Conservation (phyloP, 2,113 vertebrate species). For the Microcebus jonahi region DNA sequence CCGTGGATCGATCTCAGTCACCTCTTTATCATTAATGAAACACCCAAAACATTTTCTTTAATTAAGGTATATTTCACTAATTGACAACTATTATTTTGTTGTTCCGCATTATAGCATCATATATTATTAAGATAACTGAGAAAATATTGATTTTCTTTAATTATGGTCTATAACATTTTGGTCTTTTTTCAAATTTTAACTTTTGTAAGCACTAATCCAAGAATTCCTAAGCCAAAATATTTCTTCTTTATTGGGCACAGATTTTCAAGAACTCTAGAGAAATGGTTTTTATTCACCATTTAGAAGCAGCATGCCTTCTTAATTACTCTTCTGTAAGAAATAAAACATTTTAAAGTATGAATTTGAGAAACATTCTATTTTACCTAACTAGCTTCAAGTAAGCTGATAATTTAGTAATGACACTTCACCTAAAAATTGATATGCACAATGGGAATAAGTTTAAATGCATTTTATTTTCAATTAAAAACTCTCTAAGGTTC, state of each 20-base stretch:
- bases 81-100: slow-evolving; percentile 14
- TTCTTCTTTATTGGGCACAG: neutral
- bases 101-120: neutral
- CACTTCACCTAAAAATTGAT: neutral
- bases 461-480: neutral
- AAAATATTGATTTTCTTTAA: slow-evolving; percentile 45
- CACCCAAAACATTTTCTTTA: neutral
- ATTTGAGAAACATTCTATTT: neutral
- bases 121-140: slow-evolving; percentile 25
- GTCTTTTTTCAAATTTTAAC: slow-evolving; percentile 47
- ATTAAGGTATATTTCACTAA: neutral
- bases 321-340: slow-evolving; percentile 40
- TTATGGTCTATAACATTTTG: neutral
- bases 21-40: neutral
- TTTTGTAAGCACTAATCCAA: neutral
- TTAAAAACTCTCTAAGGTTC: neutral
- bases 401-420: neutral
- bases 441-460: neutral
- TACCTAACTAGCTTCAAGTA: neutral
- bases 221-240: neutral
- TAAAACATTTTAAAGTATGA: slow-evolving; percentile 21
- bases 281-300: neutral
- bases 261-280: slow-evolving; percentile 31
- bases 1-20: neutral
- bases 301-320: neutral